phyloP scores from a whole-genome alignment of 2,797 vertebrate species.

The Selene dorsalis region DNA sequence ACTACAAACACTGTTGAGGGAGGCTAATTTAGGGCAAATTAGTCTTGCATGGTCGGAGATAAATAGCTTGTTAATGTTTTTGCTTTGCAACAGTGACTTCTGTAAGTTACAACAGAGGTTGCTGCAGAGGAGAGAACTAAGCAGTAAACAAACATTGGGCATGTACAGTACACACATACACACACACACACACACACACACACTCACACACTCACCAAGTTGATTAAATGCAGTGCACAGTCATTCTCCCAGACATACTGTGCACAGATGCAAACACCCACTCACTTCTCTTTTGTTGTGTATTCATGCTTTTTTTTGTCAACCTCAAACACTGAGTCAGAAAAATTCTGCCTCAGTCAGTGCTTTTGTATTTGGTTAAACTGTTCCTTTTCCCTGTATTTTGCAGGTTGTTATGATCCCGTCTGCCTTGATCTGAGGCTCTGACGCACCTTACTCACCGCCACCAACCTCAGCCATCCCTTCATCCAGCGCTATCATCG shows the following conservation, averaged over 20 bases:
- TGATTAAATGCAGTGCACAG: slow-evolving; percentile 49
- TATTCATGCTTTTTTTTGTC: slow-evolving; percentile 14
- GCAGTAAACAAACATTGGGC: slow-evolving; percentile 14
- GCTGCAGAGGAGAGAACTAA: slow-evolving; percentile 7
- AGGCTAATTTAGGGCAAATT: slow-evolving; percentile 41
- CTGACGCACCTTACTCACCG: slow-evolving; percentile 6
- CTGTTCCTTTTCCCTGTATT: slow-evolving; percentile 17
- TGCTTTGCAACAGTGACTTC: slow-evolving; percentile 20
- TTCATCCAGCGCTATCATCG: slow-evolving; percentile 19
- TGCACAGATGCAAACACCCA: slow-evolving; percentile 46
- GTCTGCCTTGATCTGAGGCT: slow-evolving; percentile 32
- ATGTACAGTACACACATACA: neutral
- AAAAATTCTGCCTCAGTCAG: slow-evolving; percentile 1
- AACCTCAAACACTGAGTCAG: slow-evolving; percentile 26
- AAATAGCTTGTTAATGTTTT: slow-evolving; percentile 37
- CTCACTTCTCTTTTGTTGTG: slow-evolving; percentile 33
- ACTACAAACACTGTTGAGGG: slow-evolving; percentile 24
- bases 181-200: neutral
- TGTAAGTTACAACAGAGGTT: slow-evolving; percentile 16
- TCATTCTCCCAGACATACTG: slow-evolving; percentile 34
- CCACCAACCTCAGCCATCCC: slow-evolving; percentile 12
- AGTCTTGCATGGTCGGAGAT: slow-evolving; percentile 43
- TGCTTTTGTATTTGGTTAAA: neutral
- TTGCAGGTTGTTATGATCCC: slow-evolving; percentile 46
- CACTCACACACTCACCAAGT: neutral